Base-by-base conservation (phyloP, 2,113 vertebrate species). In the Aphelocoma coerulescens region DNA sequence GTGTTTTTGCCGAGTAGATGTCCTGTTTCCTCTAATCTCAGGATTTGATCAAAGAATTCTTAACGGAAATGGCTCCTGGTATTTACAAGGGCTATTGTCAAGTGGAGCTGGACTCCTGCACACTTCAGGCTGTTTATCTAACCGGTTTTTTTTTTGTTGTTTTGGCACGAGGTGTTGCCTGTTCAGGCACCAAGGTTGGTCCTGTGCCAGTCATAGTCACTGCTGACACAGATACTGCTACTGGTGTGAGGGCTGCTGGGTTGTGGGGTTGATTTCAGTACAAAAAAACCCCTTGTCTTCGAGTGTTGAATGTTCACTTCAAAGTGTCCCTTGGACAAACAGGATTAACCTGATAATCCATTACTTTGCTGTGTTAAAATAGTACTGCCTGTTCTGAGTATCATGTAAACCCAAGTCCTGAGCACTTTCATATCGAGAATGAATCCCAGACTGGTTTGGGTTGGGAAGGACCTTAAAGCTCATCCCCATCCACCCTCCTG, bases 281-380 rank as follows among this genome's bases (percentile, higher is more conserved):
- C 88, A 89, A 93, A 94, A 94, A 82, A 72, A 30, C 0, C 1
- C 7, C 17, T 95, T 13, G 30, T 95, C 93, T 95, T 89, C 8
- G 15, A 87, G 79, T 97, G 94, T 95, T 98, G 96, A 96, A 91
- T 28, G 82, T 89, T 93, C 80, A 43, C 85, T 93, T 87, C 52
- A 22, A 71, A 75, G 46, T 23, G 55, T 69, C 46, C 28, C 65
- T 30, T 88, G 83, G 71, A 30, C 61, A 37, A 39, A 46, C 41
- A 67, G 74, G 4, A 0, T 73, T 88, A 80, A 80, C 43, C 23
- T 61, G 65, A 20, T 54, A 21, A 49, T 35, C 74, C 51, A 0
- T 19, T 35, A 4, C 32, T 37, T 35, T 6, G 20, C 66, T 63
- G 32, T 2, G 0, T 37, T 77, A 46, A 72, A 68, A 69, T 46